A percentile compares a stretch with the other conserved stretches of the same genome.
These are phyloP conservation scores for Plagodis pulveraria DNA, from an alignment of 2,888 invertebrate genomes.

Conservation along the genomic window DNA sequence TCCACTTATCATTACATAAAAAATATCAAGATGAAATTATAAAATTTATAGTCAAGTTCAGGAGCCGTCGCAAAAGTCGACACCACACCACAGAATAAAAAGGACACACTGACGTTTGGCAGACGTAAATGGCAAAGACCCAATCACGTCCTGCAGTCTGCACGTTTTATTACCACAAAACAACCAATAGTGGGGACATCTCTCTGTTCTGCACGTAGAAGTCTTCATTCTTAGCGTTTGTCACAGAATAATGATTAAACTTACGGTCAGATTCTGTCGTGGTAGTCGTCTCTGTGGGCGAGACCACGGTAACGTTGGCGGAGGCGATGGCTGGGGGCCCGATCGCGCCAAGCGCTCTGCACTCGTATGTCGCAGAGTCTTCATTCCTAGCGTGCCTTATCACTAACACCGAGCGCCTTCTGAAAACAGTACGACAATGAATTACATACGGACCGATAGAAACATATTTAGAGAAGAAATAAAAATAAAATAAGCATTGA, in stretches of 20 bases:
- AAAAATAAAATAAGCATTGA: not conserved
- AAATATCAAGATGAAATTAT: too few relatives aligned
- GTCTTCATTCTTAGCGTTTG: too few relatives aligned
- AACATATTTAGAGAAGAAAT: not conserved
- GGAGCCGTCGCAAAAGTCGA: too few relatives aligned
- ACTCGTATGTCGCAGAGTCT: constrained; percentile 93
- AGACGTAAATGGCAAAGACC: too few relatives aligned
- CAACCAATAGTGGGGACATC: too few relatives aligned
- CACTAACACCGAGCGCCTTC: constrained; percentile 93
- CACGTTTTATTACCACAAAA: too few relatives aligned
- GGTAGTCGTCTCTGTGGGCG: constrained; percentile 64
- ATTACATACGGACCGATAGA: constrained; percentile 12
- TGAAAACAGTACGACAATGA: constrained; percentile 63
- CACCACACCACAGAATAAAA: too few relatives aligned
- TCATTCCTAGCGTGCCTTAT: constrained; percentile 90
- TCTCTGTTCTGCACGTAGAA: too few relatives aligned
- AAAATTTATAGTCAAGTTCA: too few relatives aligned
- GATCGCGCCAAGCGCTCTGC: constrained; percentile 90
- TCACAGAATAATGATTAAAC: constrained; percentile 28
- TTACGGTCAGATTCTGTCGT: constrained; percentile 77
- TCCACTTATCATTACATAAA: too few relatives aligned
- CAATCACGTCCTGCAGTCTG: too few relatives aligned
- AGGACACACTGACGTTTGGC: too few relatives aligned
- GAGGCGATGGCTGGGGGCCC: constrained; percentile 84
- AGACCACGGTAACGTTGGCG: constrained; percentile 81